Conservation (phyloP, 2,888 invertebrate genomes). For the Nebria brevicollis region DNA sequence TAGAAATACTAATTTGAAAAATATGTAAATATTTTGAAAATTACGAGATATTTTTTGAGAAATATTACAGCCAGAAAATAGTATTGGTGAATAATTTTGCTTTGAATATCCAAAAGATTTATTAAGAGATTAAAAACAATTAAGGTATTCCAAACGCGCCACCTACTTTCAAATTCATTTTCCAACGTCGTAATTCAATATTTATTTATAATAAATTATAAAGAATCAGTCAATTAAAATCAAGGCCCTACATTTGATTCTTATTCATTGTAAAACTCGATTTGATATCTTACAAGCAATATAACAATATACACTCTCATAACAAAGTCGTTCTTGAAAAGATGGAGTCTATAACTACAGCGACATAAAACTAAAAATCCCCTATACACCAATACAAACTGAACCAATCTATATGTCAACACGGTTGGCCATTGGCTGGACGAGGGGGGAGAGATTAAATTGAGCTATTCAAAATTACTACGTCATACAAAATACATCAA, state of each 20-base stretch:
- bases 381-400: slow-evolving; percentile 45
- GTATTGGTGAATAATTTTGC: no score
- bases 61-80: no score
- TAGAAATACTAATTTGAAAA: no score
- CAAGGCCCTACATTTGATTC: neutral
- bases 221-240: neutral
- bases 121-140: neutral
- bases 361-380: slow-evolving; percentile 48
- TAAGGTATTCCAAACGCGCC: neutral
- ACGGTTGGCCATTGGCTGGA: slow-evolving; percentile 22
- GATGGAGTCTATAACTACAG: slow-evolving; percentile 17
- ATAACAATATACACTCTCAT: neutral
- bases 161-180: neutral
- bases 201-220: neutral
- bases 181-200: neutral
- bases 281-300: neutral
- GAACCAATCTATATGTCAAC: slow-evolving; percentile 51
- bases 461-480: slow-evolving; percentile 50
- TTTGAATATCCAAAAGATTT: neutral
- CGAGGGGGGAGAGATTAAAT: slow-evolving; percentile 43
- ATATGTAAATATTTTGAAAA: no score
- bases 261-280: neutral
- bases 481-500: slow-evolving; percentile 49
- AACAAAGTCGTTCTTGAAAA: neutral
- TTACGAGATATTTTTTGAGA: no score